Evolutionary conservation across 2,888 invertebrate genomes (phyloP).

Genomic region (Drosophila diplacantha): DNA sequence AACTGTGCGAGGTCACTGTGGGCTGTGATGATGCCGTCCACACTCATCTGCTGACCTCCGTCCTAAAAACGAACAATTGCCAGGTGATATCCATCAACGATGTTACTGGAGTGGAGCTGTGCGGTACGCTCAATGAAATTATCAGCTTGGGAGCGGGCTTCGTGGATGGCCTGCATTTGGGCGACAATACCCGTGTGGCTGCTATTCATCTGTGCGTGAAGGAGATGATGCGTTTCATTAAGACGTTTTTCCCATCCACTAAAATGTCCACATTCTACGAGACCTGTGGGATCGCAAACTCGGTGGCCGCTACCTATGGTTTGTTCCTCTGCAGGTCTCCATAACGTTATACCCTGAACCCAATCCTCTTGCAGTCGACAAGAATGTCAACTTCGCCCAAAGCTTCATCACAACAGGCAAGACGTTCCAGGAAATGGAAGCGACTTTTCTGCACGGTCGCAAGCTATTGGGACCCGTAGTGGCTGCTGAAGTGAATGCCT

Average conservation of each 20-base stretch:
- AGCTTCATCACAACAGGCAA: conserved; percentile 94
- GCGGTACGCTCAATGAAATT: conserved; percentile 99
- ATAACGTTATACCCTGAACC: too few species aligned
- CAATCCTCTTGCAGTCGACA: conserved; percentile 41
- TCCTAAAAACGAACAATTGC: conserved; percentile 96
- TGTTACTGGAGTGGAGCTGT: conserved; percentile 96
- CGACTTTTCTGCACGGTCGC: conserved; percentile 96
- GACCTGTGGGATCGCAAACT: conserved; percentile 97
- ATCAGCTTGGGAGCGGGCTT: conserved; percentile 98
- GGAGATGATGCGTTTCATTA: conserved; percentile 98
- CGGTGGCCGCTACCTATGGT: conserved; percentile 98
- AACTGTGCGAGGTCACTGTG: conserved; percentile 98
- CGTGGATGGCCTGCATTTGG: conserved; percentile 93
- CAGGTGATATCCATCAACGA: conserved; percentile 95
- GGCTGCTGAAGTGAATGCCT: conserved; percentile 94
- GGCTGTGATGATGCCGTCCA: conserved; percentile 88
- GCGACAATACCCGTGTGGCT: conserved; percentile 98
- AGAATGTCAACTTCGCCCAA: conserved; percentile 76
- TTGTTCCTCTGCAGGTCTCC: neutral
- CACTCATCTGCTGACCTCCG: conserved; percentile 88
- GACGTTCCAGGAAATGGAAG: conserved; percentile 91
- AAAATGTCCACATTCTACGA: conserved; percentile 96
- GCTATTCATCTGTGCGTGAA: conserved; percentile 97
- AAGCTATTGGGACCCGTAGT: conserved; percentile 97
- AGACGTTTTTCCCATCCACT: conserved; percentile 92